Base-by-base conservation (phyloP, 2,797 vertebrate genomes). In the Nyctibius grandis region DNA sequence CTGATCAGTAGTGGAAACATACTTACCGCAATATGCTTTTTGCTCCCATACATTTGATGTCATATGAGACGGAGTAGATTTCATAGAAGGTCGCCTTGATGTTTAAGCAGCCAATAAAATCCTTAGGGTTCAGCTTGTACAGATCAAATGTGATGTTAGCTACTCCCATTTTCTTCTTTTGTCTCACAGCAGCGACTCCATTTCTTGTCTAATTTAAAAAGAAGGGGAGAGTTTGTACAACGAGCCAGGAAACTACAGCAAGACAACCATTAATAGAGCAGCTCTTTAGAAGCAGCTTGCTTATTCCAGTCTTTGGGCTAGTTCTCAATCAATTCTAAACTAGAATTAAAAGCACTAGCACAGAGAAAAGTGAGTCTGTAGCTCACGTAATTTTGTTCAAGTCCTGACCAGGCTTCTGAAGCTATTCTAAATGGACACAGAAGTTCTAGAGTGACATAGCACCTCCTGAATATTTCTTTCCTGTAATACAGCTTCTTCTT, bases 131-230 rank as follows among this genome's bases (percentile, higher is more conserved):
- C 95, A 98, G 91, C 92, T 98, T 99, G 97, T 99, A 99, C 48
- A 99, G 97, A 94, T 99, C 98, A 50, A 99, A 98, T 34, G 98
- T 99, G 93, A 99, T 91, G 63, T 98, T 98, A 42, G 98, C 98
- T n/a, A 99, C 98, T 38, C 98, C 98, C 6, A 95, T 98, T 95
- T 97, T 98, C 96, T 97, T 98, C 6, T 97, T 95, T 64, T 88
- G 97, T 75, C 85, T 97, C 78, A 96, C 61, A 88, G 96, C 47
- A 1, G 94, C 69, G 7, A 95, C n/a, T 33, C 85, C 85, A 85
- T 96, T 97, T 81, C 57, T 96, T 21, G 91, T 90, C 98, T 98
- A 54, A 28, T 84, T 74, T 29, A 48, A 51, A 48, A 81, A 74
- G 12, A 65, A 6, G 34, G 42, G 88, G 44, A 77, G 0, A 70